phyloP scores from a whole-genome alignment of 2,888 invertebrate genomes.

The Pollenia griseotomentosa region DNA sequence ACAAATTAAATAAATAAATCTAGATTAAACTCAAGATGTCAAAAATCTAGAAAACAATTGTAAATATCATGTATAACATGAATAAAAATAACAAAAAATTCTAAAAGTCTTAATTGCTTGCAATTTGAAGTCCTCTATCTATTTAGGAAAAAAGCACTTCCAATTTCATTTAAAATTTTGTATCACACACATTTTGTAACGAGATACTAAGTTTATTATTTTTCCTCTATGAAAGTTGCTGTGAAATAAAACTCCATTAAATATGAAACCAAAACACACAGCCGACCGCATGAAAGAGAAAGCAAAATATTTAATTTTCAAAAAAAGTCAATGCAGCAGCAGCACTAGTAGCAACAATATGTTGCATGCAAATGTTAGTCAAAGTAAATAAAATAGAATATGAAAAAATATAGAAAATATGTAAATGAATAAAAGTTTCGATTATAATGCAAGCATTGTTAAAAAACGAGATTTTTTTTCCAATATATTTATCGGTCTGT shows the following conservation, averaged over 20 bases:
- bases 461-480: not conserved
- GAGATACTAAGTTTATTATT: slow-evolving; percentile 17
- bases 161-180: slow-evolving; percentile 21
- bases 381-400: slow-evolving; percentile 31
- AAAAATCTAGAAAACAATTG: no score
- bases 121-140: no score
- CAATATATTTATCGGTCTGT: no score
- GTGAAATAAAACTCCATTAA: slow-evolving; percentile 34
- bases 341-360: not conserved
- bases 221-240: slow-evolving; percentile 1
- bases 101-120: no score
- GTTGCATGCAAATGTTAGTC: slow-evolving; percentile 33
- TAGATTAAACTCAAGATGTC: no score
- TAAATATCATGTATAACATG: no score
- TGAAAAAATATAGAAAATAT: slow-evolving; percentile 6
- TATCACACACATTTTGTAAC: slow-evolving; percentile 35
- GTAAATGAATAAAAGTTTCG: not conserved
- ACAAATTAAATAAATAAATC: no score
- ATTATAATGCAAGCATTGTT: not conserved
- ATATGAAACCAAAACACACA: slow-evolving; percentile 24
- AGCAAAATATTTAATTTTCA: slow-evolving; percentile 35
- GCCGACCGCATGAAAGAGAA: slow-evolving; percentile 65
- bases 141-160: not conserved
- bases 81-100: no score
- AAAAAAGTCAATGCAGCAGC: not conserved